Evolutionary conservation across 2,888 invertebrate genomes (phyloP).

Genomic region (Phlogophora meticulosa): DNA sequence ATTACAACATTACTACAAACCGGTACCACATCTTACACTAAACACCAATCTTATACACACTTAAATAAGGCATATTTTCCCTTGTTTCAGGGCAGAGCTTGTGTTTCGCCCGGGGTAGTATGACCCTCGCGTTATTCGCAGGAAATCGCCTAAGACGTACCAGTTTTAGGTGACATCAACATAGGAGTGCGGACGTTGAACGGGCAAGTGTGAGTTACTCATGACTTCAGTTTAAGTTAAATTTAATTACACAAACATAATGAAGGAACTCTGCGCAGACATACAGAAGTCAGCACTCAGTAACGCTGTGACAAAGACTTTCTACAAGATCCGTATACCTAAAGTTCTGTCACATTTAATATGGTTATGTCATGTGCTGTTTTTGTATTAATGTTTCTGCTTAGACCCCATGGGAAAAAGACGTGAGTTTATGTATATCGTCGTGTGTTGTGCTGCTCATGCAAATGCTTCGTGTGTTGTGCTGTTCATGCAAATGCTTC

Average conservation of each 20-base stretch:
- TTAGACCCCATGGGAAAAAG: too few relatives aligned
- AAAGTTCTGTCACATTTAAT: too few relatives aligned
- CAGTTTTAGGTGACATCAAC: conserved; percentile 73
- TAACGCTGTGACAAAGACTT: not conserved
- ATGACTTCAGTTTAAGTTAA: conserved; percentile 42
- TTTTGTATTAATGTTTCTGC: too few relatives aligned
- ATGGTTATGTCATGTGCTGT: too few relatives aligned
- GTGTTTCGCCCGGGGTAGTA: conserved; percentile 72
- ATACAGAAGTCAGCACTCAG: not conserved
- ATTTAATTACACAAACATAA: conserved; percentile 39
- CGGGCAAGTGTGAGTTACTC: conserved; percentile 41
- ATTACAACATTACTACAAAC: conserved; percentile 78
- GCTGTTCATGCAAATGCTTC: too few relatives aligned
- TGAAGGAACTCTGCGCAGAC: not conserved
- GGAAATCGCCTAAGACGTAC: conserved; percentile 83
- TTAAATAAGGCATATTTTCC: conserved; percentile 67
- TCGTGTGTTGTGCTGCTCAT: conserved; percentile 1
- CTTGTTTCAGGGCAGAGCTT: conserved; percentile 62
- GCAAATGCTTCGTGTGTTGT: conserved; percentile 16
- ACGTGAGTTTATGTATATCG: too few relatives aligned
- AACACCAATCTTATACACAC: conserved; percentile 56
- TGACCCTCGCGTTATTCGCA: conserved; percentile 74
- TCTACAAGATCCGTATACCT: too few relatives aligned
- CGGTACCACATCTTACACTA: conserved; percentile 37
- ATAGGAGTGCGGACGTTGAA: conserved; percentile 43